Base-by-base conservation (phyloP, 1,140 invertebrate genomes). In the Homarus americanus region DNA sequence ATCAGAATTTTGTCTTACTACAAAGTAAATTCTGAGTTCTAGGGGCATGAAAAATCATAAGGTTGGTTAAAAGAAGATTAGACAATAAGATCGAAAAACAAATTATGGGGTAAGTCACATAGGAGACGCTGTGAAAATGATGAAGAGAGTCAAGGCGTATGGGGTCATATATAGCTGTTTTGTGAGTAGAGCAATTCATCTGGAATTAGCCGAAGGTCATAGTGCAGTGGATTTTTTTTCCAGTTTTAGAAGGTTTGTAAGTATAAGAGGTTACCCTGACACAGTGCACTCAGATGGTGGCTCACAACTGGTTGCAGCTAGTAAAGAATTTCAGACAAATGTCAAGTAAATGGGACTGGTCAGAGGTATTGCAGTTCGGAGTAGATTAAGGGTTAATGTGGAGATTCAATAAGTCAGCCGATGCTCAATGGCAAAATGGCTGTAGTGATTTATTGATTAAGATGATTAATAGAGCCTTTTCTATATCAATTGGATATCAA, bases 381-480 rank as follows among this genome's bases (percentile, higher is more conserved):
- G n/a, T n/a, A 40, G 38, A 78, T 40, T n/a, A 82, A 34, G 79
- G 79, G 2, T 36, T 82, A 44, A 82, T 10, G 17, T 49, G 44
- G 79, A 82, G n/a, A 82, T 49, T 82, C 44, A 82, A 82, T 49
- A 82, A 44, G 34, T 41, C 79, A 49, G 49, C 38, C 15, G 79
- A 82, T 82, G 79, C 44, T 44, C 79, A 36, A 4, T 82, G n/a
- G 40, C 49, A 82, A n/a, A 82, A 49, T 49, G 44, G 41, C 20
- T 36, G 24, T 10, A 82, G 79, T 82, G 79, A 82, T 44, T 44
- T n/a, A 5, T 41, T 82, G 4, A 82, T 82, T 34, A 82, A 82
- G 34, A n/a, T 41, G 41, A 41, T 49, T 12, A 49, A 82, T 44
- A 82, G 79, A 40, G n/a, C 12, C 38, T 41, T 82, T 44, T 82